These are phyloP conservation scores for Pelagia noctiluca DNA, from an alignment of 30 jellyfish, hydroid and myxozoan species.

Conservation along the genomic window DNA sequence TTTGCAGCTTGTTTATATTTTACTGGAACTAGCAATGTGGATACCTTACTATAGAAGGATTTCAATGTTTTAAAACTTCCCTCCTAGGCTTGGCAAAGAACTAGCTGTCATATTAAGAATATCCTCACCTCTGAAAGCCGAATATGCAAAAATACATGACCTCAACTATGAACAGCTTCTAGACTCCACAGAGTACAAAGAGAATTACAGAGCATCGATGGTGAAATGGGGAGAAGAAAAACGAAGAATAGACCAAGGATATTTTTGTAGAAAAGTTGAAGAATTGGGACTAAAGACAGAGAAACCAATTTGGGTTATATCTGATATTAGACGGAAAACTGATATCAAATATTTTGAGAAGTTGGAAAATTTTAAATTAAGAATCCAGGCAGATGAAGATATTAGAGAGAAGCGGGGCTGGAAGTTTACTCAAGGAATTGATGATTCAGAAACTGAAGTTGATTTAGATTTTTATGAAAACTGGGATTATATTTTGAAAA, in stretches of 20 bases:
- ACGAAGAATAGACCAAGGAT: slow-evolving; percentile 56
- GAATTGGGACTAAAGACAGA: slow-evolving; percentile 36
- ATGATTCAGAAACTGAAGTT: slow-evolving; percentile 83
- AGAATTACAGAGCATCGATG: slow-evolving; percentile 72
- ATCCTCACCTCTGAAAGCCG: slow-evolving; percentile 78
- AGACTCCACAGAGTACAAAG: slow-evolving; percentile 87
- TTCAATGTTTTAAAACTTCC: too few relatives aligned
- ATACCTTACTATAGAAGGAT: too few relatives aligned
- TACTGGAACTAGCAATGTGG: too few relatives aligned
- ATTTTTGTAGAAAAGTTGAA: slow-evolving; percentile 66
- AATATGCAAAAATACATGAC: slow-evolving; percentile 58
- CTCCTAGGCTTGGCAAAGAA: slow-evolving; percentile 46
- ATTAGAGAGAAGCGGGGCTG: slow-evolving; percentile 77
- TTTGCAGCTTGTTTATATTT: too few relatives aligned
- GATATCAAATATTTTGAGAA: slow-evolving; percentile 64
- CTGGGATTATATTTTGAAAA: slow-evolving; percentile 76
- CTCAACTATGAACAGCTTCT: slow-evolving; percentile 63
- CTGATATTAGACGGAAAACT: slow-evolving; percentile 80
- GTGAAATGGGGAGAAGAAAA: slow-evolving; percentile 87
- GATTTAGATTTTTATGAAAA: slow-evolving; percentile 70
- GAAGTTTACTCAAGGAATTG: slow-evolving; percentile 80
- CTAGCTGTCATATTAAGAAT: slow-evolving; percentile 39
- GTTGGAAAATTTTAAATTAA: slow-evolving; percentile 32
- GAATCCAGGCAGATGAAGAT: slow-evolving; percentile 49
- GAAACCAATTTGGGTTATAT: slow-evolving; percentile 63